Base-by-base conservation (phyloP, 2,888 invertebrate genomes). In the Aphrophora alni region DNA sequence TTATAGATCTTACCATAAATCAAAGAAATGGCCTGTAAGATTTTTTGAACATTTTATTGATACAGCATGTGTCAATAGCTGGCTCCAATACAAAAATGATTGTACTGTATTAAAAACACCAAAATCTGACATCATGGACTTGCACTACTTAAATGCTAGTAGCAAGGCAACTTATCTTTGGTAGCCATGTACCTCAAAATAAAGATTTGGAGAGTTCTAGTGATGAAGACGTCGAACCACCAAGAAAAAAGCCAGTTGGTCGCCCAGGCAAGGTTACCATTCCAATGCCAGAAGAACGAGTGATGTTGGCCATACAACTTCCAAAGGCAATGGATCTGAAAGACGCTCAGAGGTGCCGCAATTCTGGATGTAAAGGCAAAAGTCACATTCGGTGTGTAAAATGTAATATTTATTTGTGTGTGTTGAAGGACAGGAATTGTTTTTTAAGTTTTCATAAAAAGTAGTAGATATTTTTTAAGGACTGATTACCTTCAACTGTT, bases 31-130 rank as follows among this genome's bases (percentile, higher is more conserved):
- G 80, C 21, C 80, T n/a, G 75, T 80, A 8, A 21, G 69, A 3
- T 75, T 75, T 26, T 69, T 75, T 21, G 75, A 75, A n/a, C 75
- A 14, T 75, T n/a, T n/a, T n/a, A n/a, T n/a, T n/a, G n/a, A n/a
- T n/a, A n/a, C n/a, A n/a, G n/a, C n/a, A n/a, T n/a, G 80, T 70
- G 80, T 73, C 0, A 79, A 79, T 33, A 79, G 74, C 26, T 80
- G 80, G 69, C n/a, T n/a, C n/a, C n/a, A n/a, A n/a, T n/a, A n/a
- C n/a, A n/a, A n/a, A n/a, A n/a, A n/a, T n/a, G n/a, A n/a, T n/a
- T n/a, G n/a, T n/a, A n/a, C n/a, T n/a, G n/a, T n/a, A n/a, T n/a
- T n/a, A n/a, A n/a, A n/a, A n/a, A n/a, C n/a, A n/a, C n/a, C n/a
- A n/a, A n/a, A n/a, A n/a, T n/a, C n/a, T n/a, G n/a, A n/a, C n/a